Evolutionary conservation across 2,797 vertebrate genomes (phyloP).

Genomic region (Gymnocypris eckloni): DNA sequence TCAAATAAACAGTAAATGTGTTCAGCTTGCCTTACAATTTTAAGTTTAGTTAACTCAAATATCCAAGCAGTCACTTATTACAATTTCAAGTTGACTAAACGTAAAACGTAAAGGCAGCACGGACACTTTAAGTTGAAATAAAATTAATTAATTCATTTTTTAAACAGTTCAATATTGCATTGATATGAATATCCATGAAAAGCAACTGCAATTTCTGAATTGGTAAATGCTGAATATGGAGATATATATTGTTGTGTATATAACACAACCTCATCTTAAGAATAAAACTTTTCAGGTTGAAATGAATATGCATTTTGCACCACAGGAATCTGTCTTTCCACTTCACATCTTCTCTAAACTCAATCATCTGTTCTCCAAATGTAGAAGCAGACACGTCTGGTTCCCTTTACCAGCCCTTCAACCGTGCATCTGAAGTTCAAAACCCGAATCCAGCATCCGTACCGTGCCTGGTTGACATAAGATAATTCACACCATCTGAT

Average conservation of each 20-base stretch:
- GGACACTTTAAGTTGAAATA: not conserved
- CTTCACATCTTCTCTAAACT: conserved; percentile 30
- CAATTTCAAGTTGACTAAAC: not conserved
- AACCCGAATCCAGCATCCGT: conserved; percentile 59
- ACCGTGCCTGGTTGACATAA: conserved; percentile 71
- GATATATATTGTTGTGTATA: not conserved
- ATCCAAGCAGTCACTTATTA: not conserved
- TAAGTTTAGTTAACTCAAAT: not conserved
- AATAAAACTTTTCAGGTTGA: conserved; percentile 37
- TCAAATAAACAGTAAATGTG: too few relatives aligned
- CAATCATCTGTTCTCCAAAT: conserved; percentile 33
- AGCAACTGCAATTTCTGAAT: not conserved
- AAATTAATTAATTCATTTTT: not conserved
- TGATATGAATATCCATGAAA: not conserved
- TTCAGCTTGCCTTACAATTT: not conserved
- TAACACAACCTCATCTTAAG: not conserved
- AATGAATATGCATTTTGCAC: conserved; percentile 39
- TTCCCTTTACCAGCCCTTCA: conserved; percentile 32
- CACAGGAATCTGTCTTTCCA: conserved; percentile 11
- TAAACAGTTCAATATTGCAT: not conserved
- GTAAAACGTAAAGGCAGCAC: not conserved
- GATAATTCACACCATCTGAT: conserved; percentile 73
- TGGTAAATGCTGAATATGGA: not conserved
- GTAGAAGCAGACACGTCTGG: conserved; percentile 26
- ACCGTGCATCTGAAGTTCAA: conserved; percentile 55